Conservation (phyloP, 2,888 invertebrate genomes). For the Pandemis cinnamomeana region DNA sequence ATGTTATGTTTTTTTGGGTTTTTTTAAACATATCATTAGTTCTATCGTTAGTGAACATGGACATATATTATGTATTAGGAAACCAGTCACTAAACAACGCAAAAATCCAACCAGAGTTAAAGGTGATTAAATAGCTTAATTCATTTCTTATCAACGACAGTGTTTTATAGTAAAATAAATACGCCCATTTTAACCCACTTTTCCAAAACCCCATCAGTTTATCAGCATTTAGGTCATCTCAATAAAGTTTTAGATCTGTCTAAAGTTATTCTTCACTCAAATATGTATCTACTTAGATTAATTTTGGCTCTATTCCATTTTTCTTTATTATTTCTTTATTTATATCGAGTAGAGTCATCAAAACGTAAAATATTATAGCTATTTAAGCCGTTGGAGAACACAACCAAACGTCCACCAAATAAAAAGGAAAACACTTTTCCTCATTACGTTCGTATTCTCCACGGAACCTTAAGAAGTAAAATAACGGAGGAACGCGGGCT, state of each 20-base stretch:
- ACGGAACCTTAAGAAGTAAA: conserved; percentile 18
- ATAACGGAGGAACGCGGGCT: conserved; percentile 26
- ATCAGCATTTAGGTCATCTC: neutral
- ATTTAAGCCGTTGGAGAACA: neutral
- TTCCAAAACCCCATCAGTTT: too few species aligned
- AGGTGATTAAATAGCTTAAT: too few species aligned
- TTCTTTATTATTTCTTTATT: neutral
- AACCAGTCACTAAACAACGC: too few species aligned
- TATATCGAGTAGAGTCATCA: neutral
- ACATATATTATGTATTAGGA: too few species aligned
- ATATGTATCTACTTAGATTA: neutral
- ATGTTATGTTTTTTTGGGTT: too few species aligned
- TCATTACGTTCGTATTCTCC: conserved; percentile 11
- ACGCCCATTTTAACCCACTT: too few species aligned
- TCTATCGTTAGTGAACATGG: too few species aligned
- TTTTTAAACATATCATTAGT: too few species aligned
- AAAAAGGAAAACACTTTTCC: neutral
- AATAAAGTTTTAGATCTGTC: neutral
- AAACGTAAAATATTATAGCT: conserved; percentile 1
- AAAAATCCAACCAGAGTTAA: too few species aligned
- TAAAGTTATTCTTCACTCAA: too few species aligned
- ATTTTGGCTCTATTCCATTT: neutral
- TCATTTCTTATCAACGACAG: too few species aligned
- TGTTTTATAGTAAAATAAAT: too few species aligned
- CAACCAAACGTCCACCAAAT: neutral